These are phyloP conservation scores for Noctilio leporinus DNA, from an alignment of 2,113 vertebrate genomes.

Conservation along the genomic window DNA sequence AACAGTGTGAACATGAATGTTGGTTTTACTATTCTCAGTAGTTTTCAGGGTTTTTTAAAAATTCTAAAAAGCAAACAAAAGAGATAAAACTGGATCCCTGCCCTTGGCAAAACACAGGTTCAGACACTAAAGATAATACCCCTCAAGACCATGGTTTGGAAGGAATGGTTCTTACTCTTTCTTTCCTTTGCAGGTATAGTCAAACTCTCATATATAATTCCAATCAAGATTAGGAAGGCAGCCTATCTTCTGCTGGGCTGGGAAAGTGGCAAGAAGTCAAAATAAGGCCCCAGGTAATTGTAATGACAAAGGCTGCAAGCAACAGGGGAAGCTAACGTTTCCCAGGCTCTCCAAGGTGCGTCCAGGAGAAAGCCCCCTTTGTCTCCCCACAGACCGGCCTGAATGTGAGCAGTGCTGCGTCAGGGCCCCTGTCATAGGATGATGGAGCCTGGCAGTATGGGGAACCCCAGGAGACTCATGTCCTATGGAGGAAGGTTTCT, in stretches of 20 bases:
- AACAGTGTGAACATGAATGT: neutral
- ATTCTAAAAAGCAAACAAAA: slow-evolving; percentile 25
- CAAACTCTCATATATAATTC: neutral
- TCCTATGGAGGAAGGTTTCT: slow-evolving; percentile 73
- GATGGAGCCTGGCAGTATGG: slow-evolving; percentile 76
- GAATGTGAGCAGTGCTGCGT: slow-evolving; percentile 70
- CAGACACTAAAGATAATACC: neutral
- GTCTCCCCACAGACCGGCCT: slow-evolving; percentile 30
- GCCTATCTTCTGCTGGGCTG: slow-evolving; percentile 68
- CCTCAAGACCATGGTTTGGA: neutral
- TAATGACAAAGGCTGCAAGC: slow-evolving; percentile 73
- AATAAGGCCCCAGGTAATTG: slow-evolving; percentile 66
- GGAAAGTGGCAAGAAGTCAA: slow-evolving; percentile 77
- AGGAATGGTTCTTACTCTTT: neutral
- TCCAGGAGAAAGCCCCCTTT: slow-evolving; percentile 75
- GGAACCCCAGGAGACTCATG: slow-evolving; percentile 73
- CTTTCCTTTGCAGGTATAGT: neutral
- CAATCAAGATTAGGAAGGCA: slow-evolving; percentile 44
- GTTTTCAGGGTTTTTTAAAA: neutral
- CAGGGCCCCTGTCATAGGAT: slow-evolving; percentile 66
- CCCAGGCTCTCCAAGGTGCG: slow-evolving; percentile 59
- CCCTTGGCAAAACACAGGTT: neutral
- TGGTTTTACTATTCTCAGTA: neutral
- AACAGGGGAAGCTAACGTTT: slow-evolving; percentile 75
- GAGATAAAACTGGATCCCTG: neutral